phyloP scores from a whole-genome alignment of 1,140 invertebrate genomes.

The Anoplophora glabripennis region DNA sequence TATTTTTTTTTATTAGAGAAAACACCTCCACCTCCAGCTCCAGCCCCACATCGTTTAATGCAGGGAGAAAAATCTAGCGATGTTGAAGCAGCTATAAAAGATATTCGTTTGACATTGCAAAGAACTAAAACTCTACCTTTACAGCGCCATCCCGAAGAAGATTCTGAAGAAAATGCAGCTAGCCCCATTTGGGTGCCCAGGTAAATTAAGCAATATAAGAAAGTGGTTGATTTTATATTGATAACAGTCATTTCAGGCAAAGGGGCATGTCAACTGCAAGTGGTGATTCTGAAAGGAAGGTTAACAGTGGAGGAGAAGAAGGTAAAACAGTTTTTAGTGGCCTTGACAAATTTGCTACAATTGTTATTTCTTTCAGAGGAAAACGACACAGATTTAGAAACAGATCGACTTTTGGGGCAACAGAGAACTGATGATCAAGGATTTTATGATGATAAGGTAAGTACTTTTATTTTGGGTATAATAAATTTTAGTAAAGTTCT shows the following conservation, averaged over 20 bases:
- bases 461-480: slow-evolving; percentile 3
- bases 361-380: slow-evolving; percentile 59
- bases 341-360: neutral
- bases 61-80: slow-evolving; percentile 50
- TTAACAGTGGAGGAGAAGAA: slow-evolving; percentile 49
- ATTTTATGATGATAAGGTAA: slow-evolving; percentile 83
- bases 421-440: slow-evolving; percentile 87
- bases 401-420: slow-evolving; percentile 83
- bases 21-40: slow-evolving; percentile 67
- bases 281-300: slow-evolving; percentile 48
- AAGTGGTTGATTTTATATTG: slow-evolving; percentile 20
- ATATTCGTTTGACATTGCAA: slow-evolving; percentile 75
- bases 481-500: neutral
- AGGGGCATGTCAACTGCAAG: slow-evolving; percentile 47
- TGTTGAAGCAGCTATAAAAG: slow-evolving; percentile 76
- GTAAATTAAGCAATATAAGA: slow-evolving; percentile 41
- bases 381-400: slow-evolving; percentile 85
- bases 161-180: slow-evolving; percentile 44
- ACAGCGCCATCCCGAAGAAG: slow-evolving; percentile 49
- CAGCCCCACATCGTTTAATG: slow-evolving; percentile 57
- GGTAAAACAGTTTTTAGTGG: slow-evolving; percentile 38
- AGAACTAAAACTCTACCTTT: slow-evolving; percentile 67
- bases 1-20: slow-evolving; percentile 38
- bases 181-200: slow-evolving; percentile 67
- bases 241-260: slow-evolving; percentile 44